A percentile compares a stretch with the other conserved stretches of the same genome.
phyloP scores from a whole-genome alignment of 2,888 invertebrate genomes.

The Aleiodes testaceus region DNA sequence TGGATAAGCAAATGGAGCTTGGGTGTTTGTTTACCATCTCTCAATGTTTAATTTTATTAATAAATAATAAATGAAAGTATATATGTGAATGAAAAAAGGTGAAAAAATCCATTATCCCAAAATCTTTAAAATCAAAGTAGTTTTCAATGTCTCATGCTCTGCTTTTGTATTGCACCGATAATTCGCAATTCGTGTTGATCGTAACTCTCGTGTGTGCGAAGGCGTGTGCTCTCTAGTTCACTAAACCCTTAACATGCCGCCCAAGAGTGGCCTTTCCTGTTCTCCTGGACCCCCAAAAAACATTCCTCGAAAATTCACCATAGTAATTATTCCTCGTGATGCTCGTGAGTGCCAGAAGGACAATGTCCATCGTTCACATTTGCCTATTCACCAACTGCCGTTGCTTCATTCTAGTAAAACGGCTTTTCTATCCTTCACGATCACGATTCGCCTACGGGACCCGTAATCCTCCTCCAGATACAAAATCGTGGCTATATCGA shows the following conservation, averaged over 20 bases:
- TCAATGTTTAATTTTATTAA: slow-evolving; percentile 19
- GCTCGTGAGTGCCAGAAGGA: slow-evolving; percentile 42
- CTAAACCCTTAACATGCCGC: slow-evolving; percentile 53
- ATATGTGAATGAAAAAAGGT: too few species aligned
- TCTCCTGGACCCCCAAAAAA: slow-evolving; percentile 41
- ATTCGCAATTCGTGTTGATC: slow-evolving; percentile 70
- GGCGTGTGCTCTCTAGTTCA: slow-evolving; percentile 24
- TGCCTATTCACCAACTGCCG: slow-evolving; percentile 32
- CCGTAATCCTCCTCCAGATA: slow-evolving; percentile 38
- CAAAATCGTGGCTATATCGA: slow-evolving; percentile 39
- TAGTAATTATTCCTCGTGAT: slow-evolving; percentile 8
- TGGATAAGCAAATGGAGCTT: slow-evolving; percentile 24
- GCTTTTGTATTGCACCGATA: slow-evolving; percentile 56
- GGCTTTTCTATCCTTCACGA: slow-evolving; percentile 53
- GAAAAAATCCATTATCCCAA: too few species aligned
- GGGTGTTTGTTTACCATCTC: neutral
- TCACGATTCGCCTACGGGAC: slow-evolving; percentile 55
- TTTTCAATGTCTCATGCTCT: slow-evolving; percentile 65
- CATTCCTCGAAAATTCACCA: too few species aligned
- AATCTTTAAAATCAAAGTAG: slow-evolving; percentile 64
- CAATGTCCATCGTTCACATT: slow-evolving; percentile 36
- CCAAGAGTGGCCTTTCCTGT: slow-evolving; percentile 71
- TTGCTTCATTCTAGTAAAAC: slow-evolving; percentile 51
- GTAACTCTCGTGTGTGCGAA: slow-evolving; percentile 61
- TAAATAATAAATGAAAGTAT: too few species aligned